Conservation (phyloP, 2,113 vertebrate species). For the Psammodynastes pulverulentus region DNA sequence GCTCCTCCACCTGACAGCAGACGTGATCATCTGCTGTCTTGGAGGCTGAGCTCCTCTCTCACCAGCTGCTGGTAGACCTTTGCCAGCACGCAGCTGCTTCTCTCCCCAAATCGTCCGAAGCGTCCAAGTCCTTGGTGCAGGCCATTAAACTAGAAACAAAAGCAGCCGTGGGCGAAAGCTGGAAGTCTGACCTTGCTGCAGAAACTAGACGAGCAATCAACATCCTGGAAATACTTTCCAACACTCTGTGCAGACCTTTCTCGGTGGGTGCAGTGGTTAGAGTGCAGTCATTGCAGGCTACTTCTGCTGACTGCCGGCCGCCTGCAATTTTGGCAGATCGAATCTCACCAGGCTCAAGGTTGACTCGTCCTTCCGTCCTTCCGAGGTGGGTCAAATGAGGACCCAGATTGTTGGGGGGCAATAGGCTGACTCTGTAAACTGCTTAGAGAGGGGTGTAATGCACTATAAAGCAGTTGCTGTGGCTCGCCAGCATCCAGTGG, state of each 20-base stretch:
- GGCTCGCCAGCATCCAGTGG: too few species aligned
- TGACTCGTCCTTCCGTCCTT: too few species aligned
- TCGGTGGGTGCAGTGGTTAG: neutral
- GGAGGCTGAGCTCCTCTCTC: neutral
- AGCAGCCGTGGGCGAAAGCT: neutral
- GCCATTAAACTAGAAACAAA: neutral
- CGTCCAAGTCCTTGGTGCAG: neutral
- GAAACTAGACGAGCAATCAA: neutral
- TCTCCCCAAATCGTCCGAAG: neutral
- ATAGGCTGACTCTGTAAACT: too few species aligned
- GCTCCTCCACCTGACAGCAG: conserved; percentile 15
- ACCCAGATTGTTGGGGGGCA: too few species aligned
- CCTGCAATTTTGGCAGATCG: too few species aligned
- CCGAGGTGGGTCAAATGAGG: too few species aligned
- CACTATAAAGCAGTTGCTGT: too few species aligned
- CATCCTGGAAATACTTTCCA: neutral
- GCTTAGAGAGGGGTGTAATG: too few species aligned
- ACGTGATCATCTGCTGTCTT: conserved; percentile 9
- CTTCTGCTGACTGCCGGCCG: too few species aligned
- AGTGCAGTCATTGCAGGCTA: too few species aligned
- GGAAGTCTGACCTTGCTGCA: neutral
- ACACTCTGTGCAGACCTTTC: neutral
- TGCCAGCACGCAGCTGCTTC: neutral
- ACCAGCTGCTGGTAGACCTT: neutral
- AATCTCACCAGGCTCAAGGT: too few species aligned